Percentiles rank a stretch among this genome's conserved stretches.
phyloP scores from a whole-genome alignment of 2,113 vertebrate species.

The Platichthys stellatus region DNA sequence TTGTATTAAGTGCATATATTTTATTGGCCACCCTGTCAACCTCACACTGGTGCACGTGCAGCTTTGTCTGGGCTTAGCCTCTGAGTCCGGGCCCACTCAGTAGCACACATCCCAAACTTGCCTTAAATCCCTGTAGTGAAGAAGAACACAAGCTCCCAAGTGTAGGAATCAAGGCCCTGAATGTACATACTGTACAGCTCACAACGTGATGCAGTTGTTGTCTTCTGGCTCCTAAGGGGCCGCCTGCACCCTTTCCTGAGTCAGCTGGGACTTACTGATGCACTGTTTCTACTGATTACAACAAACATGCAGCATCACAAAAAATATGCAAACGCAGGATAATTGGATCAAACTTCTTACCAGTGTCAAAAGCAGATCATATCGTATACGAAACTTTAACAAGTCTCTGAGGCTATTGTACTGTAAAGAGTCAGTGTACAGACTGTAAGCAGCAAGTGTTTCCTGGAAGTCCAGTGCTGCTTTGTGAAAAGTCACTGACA shows the following conservation, averaged over 20 bases:
- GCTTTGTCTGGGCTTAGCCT: neutral
- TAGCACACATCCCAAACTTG: neutral
- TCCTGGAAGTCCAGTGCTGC: too few relatives aligned
- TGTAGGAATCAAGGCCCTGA: constrained; percentile 25
- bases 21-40: neutral
- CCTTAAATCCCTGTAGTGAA: constrained; percentile 8
- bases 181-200: constrained; percentile 19
- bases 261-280: constrained; percentile 14
- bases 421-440: too few relatives aligned
- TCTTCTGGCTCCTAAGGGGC: constrained; percentile 31
- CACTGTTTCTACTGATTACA: constrained; percentile 9
- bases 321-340: constrained; percentile 3
- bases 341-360: constrained; percentile 13
- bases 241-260: constrained; percentile 24
- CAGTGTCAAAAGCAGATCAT: constrained; percentile 11
- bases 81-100: neutral
- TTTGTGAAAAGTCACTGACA: constrained; percentile 14
- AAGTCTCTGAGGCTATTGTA: neutral
- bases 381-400: neutral
- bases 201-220: constrained; percentile 40
- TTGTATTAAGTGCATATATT: neutral
- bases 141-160: constrained; percentile 10
- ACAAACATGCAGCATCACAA: neutral
- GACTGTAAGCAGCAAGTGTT: too few relatives aligned
- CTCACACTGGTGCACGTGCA: constrained; percentile 4